Base-by-base conservation (phyloP, 2,888 invertebrate genomes). In the Epistrophe grossulariae region DNA sequence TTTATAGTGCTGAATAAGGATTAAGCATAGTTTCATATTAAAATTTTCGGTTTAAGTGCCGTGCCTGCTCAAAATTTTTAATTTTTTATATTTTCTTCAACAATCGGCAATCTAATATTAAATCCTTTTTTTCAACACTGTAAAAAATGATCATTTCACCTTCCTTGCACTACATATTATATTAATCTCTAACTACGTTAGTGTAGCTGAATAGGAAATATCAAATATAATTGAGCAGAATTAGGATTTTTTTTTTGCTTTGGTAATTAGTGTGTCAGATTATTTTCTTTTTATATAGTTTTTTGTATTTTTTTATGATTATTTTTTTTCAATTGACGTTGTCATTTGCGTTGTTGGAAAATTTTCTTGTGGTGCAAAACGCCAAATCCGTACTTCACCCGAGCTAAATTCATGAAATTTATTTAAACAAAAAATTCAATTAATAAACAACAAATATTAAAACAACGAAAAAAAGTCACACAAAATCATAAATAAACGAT, bases 361-460 rank as follows among this genome's bases (percentile, higher is more conserved):
- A 88, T 89, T 89, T 89, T 91, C 90, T 88, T 89, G 89, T 68
- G 89, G 87, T 88, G 89, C 88, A 89, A 91, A 90, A 84, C 90
- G 90, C 90, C 90, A 91, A 84, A 91, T 90, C 89, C 90, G 89
- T 88, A 91, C 91, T 88, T 90, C 90, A 89, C 91, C 91, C 85
- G 90, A 89, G 87, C 89, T 89, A 87, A 88, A 89, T 89, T 85
- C 81, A 88, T 84, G 85, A 84, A 87, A 77, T 84, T 88, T 72
- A 68, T 83, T 79, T 62, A 19, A 87, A 66, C 15, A 79, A 79
- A 82, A 80, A 71, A 31, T n/a, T 71, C 70, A 66, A 76, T 74
- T 76, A 78, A 82, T 81, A 43, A 73, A 82, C n/a, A 79, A 78
- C n/a, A 43, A 43, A 15, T 38, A 13, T 24, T 0, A 6, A 60